These are phyloP conservation scores for Ophioninae sp. DNA, from an alignment of 2,888 invertebrate genomes.

Conservation along the genomic window DNA sequence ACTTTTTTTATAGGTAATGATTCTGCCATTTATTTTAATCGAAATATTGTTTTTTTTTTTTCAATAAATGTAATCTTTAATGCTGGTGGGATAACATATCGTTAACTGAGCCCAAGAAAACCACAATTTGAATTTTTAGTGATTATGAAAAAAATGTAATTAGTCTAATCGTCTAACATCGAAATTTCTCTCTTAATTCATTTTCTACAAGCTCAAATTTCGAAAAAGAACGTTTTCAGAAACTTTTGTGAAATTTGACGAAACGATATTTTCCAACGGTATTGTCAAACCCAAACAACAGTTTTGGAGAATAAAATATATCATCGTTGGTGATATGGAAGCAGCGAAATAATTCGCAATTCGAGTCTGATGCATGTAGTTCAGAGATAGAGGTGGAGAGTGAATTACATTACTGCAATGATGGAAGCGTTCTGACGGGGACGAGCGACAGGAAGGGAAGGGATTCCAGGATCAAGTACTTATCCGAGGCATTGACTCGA, in stretches of 20 bases:
- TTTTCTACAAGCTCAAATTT: no score
- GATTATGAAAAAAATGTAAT: no score
- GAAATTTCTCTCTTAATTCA: no score
- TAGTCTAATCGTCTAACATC: no score
- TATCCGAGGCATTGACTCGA: conserved; percentile 60
- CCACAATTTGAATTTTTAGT: no score
- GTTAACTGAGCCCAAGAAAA: no score
- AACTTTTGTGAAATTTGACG: neutral
- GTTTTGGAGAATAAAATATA: neutral
- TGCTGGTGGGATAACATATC: no score
- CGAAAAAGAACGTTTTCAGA: neutral
- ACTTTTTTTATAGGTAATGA: no score
- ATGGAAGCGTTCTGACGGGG: conserved; percentile 7
- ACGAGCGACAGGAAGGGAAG: neutral
- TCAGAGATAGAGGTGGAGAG: neutral
- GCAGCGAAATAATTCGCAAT: neutral
- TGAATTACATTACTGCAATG: conserved; percentile 58
- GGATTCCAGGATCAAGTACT: conserved; percentile 57
- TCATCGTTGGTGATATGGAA: neutral
- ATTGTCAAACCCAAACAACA: neutral
- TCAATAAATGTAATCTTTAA: no score
- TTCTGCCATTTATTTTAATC: no score
- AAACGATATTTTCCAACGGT: neutral
- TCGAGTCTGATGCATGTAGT: neutral
- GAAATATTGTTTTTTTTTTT: no score